Evolutionary conservation across 2,113 vertebrate genomes (phyloP).

Genomic region (human (Homo sapiens)): DNA sequence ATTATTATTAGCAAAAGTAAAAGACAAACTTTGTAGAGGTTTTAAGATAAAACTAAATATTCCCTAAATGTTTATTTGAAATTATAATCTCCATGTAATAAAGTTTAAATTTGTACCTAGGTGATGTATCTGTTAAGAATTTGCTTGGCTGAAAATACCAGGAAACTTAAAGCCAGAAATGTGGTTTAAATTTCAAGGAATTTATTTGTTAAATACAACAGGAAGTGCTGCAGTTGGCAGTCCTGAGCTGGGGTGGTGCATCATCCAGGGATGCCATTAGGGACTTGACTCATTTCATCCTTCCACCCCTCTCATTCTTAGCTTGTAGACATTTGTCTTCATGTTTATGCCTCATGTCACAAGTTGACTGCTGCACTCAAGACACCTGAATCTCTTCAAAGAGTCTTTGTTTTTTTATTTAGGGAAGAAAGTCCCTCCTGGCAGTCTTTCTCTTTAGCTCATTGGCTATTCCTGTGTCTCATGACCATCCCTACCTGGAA

Average conservation of each 20-base stretch:
- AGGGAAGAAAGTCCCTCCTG: neutral
- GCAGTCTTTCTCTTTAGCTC: neutral
- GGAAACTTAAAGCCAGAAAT: neutral
- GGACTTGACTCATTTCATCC: neutral
- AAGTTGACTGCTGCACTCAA: neutral
- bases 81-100: neutral
- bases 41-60: constrained; percentile 5
- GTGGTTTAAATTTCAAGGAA: neutral
- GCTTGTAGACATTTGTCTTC: neutral
- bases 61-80: constrained; percentile 26
- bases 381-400: neutral
- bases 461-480: neutral
- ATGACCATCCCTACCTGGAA: neutral
- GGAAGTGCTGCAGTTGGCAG: neutral
- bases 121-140: neutral
- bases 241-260: neutral
- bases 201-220: neutral
- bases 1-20: neutral
- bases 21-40: neutral
- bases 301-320: neutral
- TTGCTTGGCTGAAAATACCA: neutral
- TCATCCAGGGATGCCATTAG: neutral
- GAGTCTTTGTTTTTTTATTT: neutral
- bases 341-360: neutral
- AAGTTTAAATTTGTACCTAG: constrained; percentile 20